phyloP scores from a whole-genome alignment of 2,888 invertebrate species.

The Platynereis dumerilii region DNA sequence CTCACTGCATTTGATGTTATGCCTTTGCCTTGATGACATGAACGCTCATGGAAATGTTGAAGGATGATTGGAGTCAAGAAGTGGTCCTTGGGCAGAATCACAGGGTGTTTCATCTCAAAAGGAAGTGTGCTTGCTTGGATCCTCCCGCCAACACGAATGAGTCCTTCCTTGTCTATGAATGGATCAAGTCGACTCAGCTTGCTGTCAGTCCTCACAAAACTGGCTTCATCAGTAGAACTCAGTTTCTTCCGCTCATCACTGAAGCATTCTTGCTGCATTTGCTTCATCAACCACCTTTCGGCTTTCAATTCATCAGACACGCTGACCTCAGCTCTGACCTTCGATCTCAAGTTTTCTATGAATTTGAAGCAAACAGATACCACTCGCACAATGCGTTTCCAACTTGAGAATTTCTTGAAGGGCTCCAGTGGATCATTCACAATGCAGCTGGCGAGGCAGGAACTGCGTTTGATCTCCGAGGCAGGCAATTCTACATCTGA shows the following conservation, averaged over 20 bases:
- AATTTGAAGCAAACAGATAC: constrained; percentile 4
- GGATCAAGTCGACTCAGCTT: constrained; percentile 15
- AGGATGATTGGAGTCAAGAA: constrained; percentile 27
- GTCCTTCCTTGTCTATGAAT: constrained; percentile 29
- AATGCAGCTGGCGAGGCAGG: no score
- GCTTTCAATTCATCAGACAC: constrained; percentile 12
- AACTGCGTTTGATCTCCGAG: no score
- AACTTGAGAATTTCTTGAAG: constrained; percentile 21
- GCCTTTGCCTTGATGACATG: constrained; percentile 37
- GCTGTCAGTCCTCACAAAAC: background rate
- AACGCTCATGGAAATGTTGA: constrained; percentile 35
- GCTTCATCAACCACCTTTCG: constrained; percentile 12
- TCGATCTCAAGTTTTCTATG: constrained; percentile 6
- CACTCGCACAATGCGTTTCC: constrained; percentile 4
- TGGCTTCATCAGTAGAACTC: no score
- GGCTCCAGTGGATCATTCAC: no score
- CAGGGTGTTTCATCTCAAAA: constrained; percentile 23
- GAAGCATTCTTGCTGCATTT: constrained; percentile 19
- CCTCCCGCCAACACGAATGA: constrained; percentile 31
- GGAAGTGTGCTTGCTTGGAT: constrained; percentile 6
- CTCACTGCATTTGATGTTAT: constrained; percentile 37
- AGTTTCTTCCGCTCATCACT: no score
- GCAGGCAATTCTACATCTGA: no score
- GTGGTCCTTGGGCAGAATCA: constrained; percentile 20
- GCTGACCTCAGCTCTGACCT: background rate